These are phyloP conservation scores for Anarrhichthys ocellatus DNA, from an alignment of 2,113 vertebrate species.

Conservation along the genomic window DNA sequence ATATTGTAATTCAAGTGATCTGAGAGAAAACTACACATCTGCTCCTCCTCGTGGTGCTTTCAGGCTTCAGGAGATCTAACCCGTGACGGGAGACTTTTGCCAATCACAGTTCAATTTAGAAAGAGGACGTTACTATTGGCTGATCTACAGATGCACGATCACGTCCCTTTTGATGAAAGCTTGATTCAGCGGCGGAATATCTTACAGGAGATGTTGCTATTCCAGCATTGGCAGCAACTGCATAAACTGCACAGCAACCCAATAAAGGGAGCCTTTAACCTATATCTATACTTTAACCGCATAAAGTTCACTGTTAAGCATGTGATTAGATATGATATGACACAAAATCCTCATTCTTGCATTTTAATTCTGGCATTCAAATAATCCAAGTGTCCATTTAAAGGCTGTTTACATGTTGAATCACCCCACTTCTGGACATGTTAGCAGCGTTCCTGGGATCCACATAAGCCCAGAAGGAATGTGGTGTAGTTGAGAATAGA, in stretches of 20 bases:
- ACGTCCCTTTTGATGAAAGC: neutral
- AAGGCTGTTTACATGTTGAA: slow-evolving; percentile 2
- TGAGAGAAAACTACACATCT: too few relatives aligned
- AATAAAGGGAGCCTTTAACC: neutral
- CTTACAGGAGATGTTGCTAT: neutral
- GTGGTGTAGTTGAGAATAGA: slow-evolving; percentile 12
- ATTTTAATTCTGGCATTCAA: neutral
- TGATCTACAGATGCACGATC: neutral
- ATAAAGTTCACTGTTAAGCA: neutral
- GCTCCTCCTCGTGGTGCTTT: too few relatives aligned
- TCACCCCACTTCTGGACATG: neutral
- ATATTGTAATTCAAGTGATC: too few relatives aligned
- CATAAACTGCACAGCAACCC: neutral
- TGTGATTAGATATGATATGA: neutral
- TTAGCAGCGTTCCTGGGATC: slow-evolving; percentile 7
- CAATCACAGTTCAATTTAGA: too few relatives aligned
- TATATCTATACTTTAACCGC: neutral
- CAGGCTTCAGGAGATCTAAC: too few relatives aligned
- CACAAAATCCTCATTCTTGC: neutral
- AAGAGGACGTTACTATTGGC: too few relatives aligned
- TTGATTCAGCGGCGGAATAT: neutral
- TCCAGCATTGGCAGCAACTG: neutral
- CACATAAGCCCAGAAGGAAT: slow-evolving; percentile 24
- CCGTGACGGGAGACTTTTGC: too few relatives aligned
- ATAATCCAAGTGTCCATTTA: neutral